Percentiles rank a stretch among this genome's conserved stretches.
Evolutionary conservation across 2,113 vertebrate species (phyloP).

Genomic region (Alces alces): DNA sequence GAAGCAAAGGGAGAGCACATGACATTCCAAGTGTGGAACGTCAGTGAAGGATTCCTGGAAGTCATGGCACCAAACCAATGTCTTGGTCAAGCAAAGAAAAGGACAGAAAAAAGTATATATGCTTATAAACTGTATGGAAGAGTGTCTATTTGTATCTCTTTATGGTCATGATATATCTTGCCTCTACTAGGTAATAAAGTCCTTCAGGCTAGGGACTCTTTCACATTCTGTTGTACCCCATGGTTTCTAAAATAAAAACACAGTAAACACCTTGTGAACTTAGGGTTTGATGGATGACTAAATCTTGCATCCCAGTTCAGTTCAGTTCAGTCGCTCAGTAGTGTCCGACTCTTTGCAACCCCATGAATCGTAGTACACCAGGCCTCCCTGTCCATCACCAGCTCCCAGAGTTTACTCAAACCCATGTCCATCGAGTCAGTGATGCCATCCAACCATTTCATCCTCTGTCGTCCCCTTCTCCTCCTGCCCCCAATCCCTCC

Average conservation of each 20-base stretch:
- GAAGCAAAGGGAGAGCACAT: neutral
- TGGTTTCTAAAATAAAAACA: neutral
- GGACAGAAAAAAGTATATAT: neutral
- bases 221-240: neutral
- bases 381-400: too few species aligned
- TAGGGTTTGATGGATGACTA: neutral
- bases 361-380: too few species aligned
- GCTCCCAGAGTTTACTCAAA: too few species aligned
- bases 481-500: too few species aligned
- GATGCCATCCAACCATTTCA: too few species aligned
- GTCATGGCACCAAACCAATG: neutral
- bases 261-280: neutral
- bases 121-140: neutral
- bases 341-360: too few species aligned
- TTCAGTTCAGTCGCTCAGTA: too few species aligned
- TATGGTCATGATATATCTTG: neutral
- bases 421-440: too few species aligned
- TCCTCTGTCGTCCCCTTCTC: too few species aligned
- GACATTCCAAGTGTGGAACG: neutral
- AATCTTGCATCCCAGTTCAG: neutral
- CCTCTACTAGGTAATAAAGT: neutral
- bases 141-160: neutral
- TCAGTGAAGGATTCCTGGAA: neutral
- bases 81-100: neutral
- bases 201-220: neutral